Percentiles rank a stretch among this genome's conserved stretches.
These are phyloP conservation scores for Nibea coibor DNA, from an alignment of 2,113 vertebrate genomes.

Conservation along the genomic window DNA sequence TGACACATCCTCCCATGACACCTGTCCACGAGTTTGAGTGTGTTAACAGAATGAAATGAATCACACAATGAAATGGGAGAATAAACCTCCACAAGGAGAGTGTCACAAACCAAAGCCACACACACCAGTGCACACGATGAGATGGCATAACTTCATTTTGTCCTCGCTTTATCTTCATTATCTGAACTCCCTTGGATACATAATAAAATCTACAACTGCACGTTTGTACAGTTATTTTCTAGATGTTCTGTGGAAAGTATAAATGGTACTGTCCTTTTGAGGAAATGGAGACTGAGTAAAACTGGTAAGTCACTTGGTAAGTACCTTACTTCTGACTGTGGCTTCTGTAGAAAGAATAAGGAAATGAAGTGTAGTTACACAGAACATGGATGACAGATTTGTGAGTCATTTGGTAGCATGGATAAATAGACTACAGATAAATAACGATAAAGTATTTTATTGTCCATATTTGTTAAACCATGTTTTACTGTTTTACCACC, in stretches of 20 bases:
- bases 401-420: background rate
- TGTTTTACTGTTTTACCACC: too few species aligned
- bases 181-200: background rate
- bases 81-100: constrained; percentile 23
- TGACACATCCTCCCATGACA: background rate
- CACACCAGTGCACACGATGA: background rate
- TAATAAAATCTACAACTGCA: background rate
- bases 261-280: background rate
- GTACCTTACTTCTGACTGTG: background rate
- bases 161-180: background rate
- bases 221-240: background rate
- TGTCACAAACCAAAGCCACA: constrained; percentile 5
- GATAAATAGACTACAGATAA: background rate
- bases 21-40: background rate
- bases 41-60: constrained; percentile 35
- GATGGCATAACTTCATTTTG: background rate
- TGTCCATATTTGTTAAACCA: background rate
- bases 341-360: constrained; percentile 1
- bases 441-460: background rate
- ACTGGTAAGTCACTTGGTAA: background rate
- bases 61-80: constrained; percentile 18
- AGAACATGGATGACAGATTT: background rate
- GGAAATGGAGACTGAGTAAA: background rate
- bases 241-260: background rate
- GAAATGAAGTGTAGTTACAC: background rate